Evolutionary conservation across 92 coral and sea anemone genomes (phyloP).

Genomic region (Virgularia gustaviana): DNA sequence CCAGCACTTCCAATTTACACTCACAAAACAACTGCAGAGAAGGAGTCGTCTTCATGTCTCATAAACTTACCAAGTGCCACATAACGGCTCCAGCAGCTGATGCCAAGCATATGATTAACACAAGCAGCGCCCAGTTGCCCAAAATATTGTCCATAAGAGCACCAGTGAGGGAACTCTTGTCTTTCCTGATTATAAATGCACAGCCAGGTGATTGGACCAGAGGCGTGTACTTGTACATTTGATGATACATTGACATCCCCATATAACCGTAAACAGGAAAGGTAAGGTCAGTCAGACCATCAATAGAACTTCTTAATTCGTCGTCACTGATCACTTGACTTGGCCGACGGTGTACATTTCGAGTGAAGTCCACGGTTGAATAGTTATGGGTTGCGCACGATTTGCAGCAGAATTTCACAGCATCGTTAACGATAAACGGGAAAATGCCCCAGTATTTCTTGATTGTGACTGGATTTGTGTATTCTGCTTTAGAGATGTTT

Average conservation of each 20-base stretch:
- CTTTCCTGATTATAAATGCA: conserved; percentile 65
- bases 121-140: conserved; percentile 63
- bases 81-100: conserved; percentile 60
- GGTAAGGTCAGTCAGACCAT: conserved; percentile 60
- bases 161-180: conserved; percentile 44
- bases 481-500: conserved; percentile 22
- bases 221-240: conserved; percentile 57
- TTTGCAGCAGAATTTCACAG: conserved; percentile 62
- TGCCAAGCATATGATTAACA: conserved; percentile 57
- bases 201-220: conserved; percentile 68
- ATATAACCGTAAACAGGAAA: conserved; percentile 67
- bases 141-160: conserved; percentile 40
- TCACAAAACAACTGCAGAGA: too few relatives aligned
- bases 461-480: not conserved
- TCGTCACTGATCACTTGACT: conserved; percentile 48
- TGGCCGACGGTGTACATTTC: conserved; percentile 52
- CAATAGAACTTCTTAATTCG: conserved; percentile 43
- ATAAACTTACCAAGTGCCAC: conserved; percentile 66
- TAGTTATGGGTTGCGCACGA: conserved; percentile 60
- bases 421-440: conserved; percentile 64
- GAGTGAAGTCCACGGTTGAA: conserved; percentile 65
- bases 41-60: not conserved
- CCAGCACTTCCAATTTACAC: too few relatives aligned
- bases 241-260: conserved; percentile 54
- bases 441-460: conserved; percentile 59